These are phyloP conservation scores for Xyrichtys novacula DNA, from an alignment of 2,797 vertebrate species.

Conservation along the genomic window DNA sequence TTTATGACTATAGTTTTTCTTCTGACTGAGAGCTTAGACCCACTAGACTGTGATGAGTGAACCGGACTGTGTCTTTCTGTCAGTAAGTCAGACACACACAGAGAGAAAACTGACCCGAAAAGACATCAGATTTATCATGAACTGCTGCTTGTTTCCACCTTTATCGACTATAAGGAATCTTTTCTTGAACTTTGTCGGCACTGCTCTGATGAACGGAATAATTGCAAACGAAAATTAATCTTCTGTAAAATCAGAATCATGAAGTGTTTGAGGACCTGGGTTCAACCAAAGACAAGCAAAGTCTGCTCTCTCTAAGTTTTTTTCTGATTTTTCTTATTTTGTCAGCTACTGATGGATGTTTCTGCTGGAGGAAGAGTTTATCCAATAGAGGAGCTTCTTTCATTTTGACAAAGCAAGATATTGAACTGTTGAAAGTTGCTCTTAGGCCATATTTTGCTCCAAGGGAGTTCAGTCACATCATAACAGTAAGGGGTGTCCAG, in stretches of 20 bases:
- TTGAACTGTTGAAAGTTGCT: too few species aligned
- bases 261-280: too few species aligned
- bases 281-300: too few species aligned
- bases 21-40: slow-evolving; percentile 39
- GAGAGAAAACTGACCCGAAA: background rate
- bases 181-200: background rate
- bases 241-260: background rate
- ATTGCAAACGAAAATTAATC: background rate
- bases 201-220: background rate
- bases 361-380: too few species aligned
- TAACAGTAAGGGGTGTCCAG: too few species aligned
- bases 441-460: too few species aligned
- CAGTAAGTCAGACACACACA: slow-evolving; percentile 15
- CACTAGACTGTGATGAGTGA: slow-evolving; percentile 64
- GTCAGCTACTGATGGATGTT: too few species aligned
- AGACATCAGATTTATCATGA: slow-evolving; percentile 2
- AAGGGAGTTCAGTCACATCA: too few species aligned
- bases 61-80: slow-evolving; percentile 34
- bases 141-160: background rate
- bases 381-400: too few species aligned
- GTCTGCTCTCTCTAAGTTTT: too few species aligned
- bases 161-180: background rate
- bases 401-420: too few species aligned
- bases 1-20: slow-evolving; percentile 51
- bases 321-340: too few species aligned